Conservation (phyloP, 2,888 invertebrate genomes). For the Tenthredo amoena region DNA sequence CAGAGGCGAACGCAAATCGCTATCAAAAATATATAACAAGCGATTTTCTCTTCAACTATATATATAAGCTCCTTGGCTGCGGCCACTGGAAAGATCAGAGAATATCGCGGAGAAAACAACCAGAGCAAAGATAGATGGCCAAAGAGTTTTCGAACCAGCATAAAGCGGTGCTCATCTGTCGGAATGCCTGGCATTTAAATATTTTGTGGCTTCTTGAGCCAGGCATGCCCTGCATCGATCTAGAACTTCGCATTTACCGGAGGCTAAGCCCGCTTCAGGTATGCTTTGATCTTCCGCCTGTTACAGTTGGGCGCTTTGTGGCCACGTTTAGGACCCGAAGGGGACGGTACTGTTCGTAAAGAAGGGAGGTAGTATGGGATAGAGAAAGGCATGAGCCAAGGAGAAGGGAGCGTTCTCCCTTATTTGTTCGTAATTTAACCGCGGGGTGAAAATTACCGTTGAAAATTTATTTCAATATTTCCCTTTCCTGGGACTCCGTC, state of each 20-base stretch:
- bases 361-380: background rate
- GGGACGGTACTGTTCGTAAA: conserved; percentile 24
- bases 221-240: conserved; percentile 12
- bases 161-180: conserved; percentile 34
- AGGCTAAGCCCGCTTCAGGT: conserved; percentile 40
- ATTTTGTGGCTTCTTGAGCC: conserved; percentile 32
- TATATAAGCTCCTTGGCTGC: background rate
- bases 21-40: background rate
- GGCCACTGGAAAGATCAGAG: conserved; percentile 7
- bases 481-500: background rate
- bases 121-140: background rate
- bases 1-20: conserved; percentile 25
- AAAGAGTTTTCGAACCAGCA: conserved; percentile 34
- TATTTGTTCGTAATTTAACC: conserved; percentile 29
- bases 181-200: conserved; percentile 40
- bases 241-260: conserved; percentile 43
- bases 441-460: conserved; percentile 11
- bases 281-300: conserved; percentile 45
- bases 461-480: conserved; percentile 23
- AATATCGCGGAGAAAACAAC: conserved; percentile 14
- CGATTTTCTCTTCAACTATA: conserved; percentile 5
- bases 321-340: conserved; percentile 26
- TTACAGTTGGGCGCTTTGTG: conserved; percentile 45
- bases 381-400: background rate
- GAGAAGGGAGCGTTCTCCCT: background rate